Conservation (phyloP, 2,113 vertebrate species). For the Muntiacus reevesi region DNA sequence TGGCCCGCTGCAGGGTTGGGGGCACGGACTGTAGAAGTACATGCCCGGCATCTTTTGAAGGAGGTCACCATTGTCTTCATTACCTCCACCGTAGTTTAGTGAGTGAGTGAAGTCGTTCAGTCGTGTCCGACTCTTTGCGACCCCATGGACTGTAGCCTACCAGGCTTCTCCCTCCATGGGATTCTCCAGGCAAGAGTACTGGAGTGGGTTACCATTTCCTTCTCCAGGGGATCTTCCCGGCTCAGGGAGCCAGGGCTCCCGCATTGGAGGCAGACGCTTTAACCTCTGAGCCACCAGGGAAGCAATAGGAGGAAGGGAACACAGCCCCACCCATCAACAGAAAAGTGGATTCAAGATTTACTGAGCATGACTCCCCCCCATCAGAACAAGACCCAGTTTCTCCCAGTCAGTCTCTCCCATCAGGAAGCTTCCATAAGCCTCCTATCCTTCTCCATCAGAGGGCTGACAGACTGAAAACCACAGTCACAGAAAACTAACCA, state of each 20-base stretch:
- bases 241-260: no score
- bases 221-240: no score
- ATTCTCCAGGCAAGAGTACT: no score
- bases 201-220: no score
- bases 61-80: not conserved
- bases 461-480: not conserved
- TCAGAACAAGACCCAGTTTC: not conserved
- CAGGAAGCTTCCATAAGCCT: not conserved
- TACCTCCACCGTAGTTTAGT: not conserved
- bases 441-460: not conserved
- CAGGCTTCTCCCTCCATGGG: no score
- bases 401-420: not conserved
- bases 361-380: not conserved
- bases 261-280: no score
- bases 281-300: no score
- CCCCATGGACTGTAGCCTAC: no score
- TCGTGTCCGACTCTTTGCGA: no score
- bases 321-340: not conserved
- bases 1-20: no score
- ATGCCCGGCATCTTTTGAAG: not conserved
- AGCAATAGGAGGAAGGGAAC: not conserved
- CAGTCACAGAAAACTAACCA: not conserved
- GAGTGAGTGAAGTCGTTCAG: no score
- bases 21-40: not conserved
- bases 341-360: not conserved